phyloP scores from a whole-genome alignment of 1,140 invertebrate genomes.

The Aricia agestis region DNA sequence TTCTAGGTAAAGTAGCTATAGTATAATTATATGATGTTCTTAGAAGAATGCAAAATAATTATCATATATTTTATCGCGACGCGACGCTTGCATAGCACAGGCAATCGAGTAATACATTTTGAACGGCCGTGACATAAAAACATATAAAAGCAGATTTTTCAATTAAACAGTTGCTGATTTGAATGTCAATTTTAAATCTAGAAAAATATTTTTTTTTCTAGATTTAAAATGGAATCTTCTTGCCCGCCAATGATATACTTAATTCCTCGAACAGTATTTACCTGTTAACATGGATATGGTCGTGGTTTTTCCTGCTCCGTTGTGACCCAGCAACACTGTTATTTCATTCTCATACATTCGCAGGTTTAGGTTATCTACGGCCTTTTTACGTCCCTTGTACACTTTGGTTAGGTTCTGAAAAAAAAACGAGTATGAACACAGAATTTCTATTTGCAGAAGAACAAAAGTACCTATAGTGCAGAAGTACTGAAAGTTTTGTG shows the following conservation, averaged over 20 bases:
- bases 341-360: conserved; percentile 84
- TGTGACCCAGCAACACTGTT: conserved; percentile 87
- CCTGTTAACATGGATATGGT: conserved; percentile 90
- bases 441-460: neutral
- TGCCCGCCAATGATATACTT: neutral
- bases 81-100: no score
- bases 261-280: conserved; percentile 36
- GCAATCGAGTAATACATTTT: no score
- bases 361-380: conserved; percentile 83
- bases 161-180: neutral
- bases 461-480: no score
- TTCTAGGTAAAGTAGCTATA: no score
- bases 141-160: no score
- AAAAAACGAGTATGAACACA: conserved; percentile 21
- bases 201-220: no score
- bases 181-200: neutral
- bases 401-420: conserved; percentile 74
- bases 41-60: no score
- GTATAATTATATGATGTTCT: no score
- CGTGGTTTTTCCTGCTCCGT: conserved; percentile 84
- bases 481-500: no score
- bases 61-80: no score
- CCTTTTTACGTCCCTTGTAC: conserved; percentile 73
- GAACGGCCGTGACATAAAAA: no score
- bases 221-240: neutral